These are phyloP conservation scores for Gnatocerus cornutus DNA, from an alignment of 2,888 invertebrate genomes.

Conservation along the genomic window DNA sequence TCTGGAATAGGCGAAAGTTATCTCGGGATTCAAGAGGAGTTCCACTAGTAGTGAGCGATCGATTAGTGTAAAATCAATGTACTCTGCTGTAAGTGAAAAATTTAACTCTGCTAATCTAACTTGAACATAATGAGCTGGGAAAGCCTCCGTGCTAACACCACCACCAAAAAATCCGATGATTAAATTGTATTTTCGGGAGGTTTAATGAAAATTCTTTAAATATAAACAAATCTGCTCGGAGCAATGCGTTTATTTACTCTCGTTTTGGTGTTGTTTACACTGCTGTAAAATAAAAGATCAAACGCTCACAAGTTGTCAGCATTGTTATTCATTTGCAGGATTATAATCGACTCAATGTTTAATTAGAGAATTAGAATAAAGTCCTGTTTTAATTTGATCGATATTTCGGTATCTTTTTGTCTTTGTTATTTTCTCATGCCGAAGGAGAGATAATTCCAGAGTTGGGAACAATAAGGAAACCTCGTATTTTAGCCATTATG, in stretches of 20 bases:
- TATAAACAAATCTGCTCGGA: constrained; percentile 4
- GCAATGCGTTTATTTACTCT: constrained; percentile 9
- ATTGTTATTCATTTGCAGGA: constrained; percentile 5
- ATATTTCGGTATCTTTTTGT: constrained; percentile 12
- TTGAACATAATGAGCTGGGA: neutral
- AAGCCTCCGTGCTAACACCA: too few relatives aligned
- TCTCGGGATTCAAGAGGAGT: constrained; percentile 17
- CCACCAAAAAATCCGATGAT: too few relatives aligned
- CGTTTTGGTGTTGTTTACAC: constrained; percentile 17
- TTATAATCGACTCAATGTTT: constrained; percentile 6
- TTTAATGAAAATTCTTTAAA: neutral
- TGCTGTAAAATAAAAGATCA: constrained; percentile 5
- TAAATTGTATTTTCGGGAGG: too few relatives aligned
- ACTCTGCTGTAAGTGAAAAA: constrained; percentile 4
- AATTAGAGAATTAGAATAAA: constrained; percentile 4
- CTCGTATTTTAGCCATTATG: neutral
- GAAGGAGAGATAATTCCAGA: neutral
- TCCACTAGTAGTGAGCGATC: constrained; percentile 13
- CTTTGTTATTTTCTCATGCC: neutral
- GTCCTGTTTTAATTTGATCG: neutral
- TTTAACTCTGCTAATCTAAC: neutral
- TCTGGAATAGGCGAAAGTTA: constrained; percentile 21
- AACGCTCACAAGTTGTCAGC: constrained; percentile 8
- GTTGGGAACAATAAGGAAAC: neutral
- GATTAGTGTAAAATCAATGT: constrained; percentile 23